Conservation (phyloP, 1,140 invertebrate genomes). For the Pseudomyrmex gracilis region DNA sequence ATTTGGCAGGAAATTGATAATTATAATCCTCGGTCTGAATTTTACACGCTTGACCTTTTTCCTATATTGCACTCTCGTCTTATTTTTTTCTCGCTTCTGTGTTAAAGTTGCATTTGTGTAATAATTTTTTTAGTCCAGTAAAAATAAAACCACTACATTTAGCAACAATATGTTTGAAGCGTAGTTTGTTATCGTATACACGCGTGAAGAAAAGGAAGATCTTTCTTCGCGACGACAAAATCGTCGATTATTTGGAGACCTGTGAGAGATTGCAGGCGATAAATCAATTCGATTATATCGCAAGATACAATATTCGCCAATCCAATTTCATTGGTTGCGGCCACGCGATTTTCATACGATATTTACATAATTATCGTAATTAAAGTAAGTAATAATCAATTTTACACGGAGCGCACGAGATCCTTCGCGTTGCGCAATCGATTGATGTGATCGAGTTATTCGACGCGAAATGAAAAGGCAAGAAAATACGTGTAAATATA, state of each 20-base stretch:
- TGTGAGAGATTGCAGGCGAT: constrained; percentile 31
- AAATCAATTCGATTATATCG: constrained; percentile 62
- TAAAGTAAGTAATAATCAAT: not conserved
- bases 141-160: no score
- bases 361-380: not conserved
- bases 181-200: constrained; percentile 16
- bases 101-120: no score
- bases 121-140: no score
- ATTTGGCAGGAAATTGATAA: no score
- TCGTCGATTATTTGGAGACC: not conserved
- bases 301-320: not conserved
- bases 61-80: no score
- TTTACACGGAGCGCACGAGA: not conserved
- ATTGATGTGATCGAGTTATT: no score
- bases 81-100: no score
- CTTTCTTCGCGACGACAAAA: not conserved
- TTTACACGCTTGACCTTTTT: no score
- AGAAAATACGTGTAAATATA: no score
- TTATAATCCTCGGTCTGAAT: no score
- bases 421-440: not conserved
- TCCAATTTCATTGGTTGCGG: not conserved
- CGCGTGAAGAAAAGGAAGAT: constrained; percentile 12
- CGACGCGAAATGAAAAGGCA: not conserved
- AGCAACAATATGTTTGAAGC: no score
- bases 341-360: constrained; percentile 5